Base-by-base conservation (phyloP, 2,888 invertebrate genomes). In the Mesopsocus fuscifrons region DNA sequence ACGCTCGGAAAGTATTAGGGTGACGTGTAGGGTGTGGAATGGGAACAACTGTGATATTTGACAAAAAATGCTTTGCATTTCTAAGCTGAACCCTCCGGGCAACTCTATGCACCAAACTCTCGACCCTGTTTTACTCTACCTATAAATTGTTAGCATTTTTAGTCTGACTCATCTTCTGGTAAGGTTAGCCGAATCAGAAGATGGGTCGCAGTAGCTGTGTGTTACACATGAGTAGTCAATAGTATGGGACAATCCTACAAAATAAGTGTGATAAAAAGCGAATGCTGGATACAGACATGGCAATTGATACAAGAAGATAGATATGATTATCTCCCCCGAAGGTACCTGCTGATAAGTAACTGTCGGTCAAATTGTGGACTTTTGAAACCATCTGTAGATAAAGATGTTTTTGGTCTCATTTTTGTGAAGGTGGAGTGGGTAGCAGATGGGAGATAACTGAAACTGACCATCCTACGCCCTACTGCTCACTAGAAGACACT, bases 181-280 rank as follows among this genome's bases (percentile, higher is more conserved):
- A 33, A 33, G 17, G n/a, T 30, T 9, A 9, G n/a, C 15, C 33
- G 33, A 33, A 15, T 17, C 15, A 33, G 17, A 33, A 33, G 5
- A 9, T 16, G 5, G 9, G 17, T 4, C 6, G 17, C 15, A 9
- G 9, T 16, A 33, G 17, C 5, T 9, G 16, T n/a, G 16, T 13
- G 17, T 13, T 15, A 11, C 17, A 20, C 16, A 13, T 38, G 38
- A 38, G n/a, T 38, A 38, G 38, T 38, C 38, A 38, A 38, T 38
- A 21, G 38, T 21, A 18, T 20, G 38, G 17, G 38, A 38, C 38
- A 38, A 38, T 38, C 38, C 21, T 38, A 38, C 38, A 33, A 6
- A 16, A 16, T 33, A 33, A 33, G n/a, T n/a, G n/a, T n/a, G n/a
- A n/a, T n/a, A n/a, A n/a, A n/a, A n/a, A n/a, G n/a, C n/a, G n/a